Percentiles rank a stretch among this genome's conserved stretches.
Conservation (phyloP, 2,888 invertebrate species). For the Parnassius glacialis region DNA sequence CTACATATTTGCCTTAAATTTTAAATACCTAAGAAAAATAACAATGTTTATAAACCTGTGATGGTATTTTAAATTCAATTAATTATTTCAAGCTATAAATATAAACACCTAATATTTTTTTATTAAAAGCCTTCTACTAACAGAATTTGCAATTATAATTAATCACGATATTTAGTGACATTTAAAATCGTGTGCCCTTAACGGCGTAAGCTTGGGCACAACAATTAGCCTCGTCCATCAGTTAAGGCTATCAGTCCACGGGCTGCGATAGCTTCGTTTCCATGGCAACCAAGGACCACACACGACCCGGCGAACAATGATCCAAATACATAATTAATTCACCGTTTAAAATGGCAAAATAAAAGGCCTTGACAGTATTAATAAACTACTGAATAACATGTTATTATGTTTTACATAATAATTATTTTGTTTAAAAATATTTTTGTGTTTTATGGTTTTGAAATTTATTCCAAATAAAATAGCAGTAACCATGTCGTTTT, state of each 20-base stretch:
- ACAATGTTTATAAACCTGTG: too few species aligned
- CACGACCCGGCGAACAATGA: slow-evolving; percentile 60
- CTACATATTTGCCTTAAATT: too few species aligned
- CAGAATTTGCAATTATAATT: slow-evolving; percentile 26
- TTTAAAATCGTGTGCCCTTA: slow-evolving; percentile 55
- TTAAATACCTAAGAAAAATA: too few species aligned
- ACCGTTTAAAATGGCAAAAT: slow-evolving; percentile 15
- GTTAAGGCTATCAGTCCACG: slow-evolving; percentile 50
- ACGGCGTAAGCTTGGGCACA: slow-evolving; percentile 46
- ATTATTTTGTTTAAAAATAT: too few species aligned
- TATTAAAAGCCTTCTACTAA: neutral
- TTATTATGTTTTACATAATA: neutral
- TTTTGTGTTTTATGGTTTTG: too few species aligned
- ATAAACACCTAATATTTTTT: neutral
- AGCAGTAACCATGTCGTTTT: too few species aligned
- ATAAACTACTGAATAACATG: neutral
- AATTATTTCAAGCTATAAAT: neutral
- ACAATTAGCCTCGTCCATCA: slow-evolving; percentile 76
- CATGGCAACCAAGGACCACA: slow-evolving; percentile 75
- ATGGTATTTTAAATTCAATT: too few species aligned
- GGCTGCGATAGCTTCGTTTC: slow-evolving; percentile 49
- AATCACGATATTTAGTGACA: slow-evolving; percentile 57
- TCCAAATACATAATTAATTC: slow-evolving; percentile 31
- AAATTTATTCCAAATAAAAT: too few species aligned
- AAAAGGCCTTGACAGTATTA: neutral